These are phyloP conservation scores for Vanessa tameamea DNA, from an alignment of 1,140 invertebrate species.

Conservation along the genomic window DNA sequence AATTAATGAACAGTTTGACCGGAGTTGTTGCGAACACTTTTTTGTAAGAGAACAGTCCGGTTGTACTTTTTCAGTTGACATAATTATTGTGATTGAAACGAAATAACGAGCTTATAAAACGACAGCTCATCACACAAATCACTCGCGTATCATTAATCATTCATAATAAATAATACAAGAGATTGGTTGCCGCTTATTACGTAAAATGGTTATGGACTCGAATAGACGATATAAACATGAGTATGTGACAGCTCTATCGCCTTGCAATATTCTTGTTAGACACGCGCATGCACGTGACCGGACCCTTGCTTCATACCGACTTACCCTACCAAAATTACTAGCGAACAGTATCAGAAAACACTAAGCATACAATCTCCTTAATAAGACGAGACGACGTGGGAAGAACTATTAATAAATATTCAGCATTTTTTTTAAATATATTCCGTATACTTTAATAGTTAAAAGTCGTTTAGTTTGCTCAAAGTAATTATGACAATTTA, in stretches of 20 bases:
- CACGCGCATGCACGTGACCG: constrained; percentile 37
- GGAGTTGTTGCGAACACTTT: constrained; percentile 31
- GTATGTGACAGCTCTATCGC: constrained; percentile 21
- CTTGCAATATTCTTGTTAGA: constrained; percentile 13
- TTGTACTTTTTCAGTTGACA: constrained; percentile 20
- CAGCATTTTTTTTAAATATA: neutral
- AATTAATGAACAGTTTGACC: constrained; percentile 60
- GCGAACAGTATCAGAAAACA: neutral
- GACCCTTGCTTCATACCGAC: constrained; percentile 5
- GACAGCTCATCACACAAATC: neutral
- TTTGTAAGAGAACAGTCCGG: constrained; percentile 13
- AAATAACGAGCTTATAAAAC: constrained; percentile 2
- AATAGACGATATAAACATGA: constrained; percentile 40
- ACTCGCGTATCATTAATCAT: neutral
- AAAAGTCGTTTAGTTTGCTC: too few relatives aligned
- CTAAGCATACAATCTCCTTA: neutral
- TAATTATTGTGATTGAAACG: neutral
- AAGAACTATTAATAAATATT: neutral
- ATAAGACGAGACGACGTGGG: neutral
- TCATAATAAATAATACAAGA: too few relatives aligned
- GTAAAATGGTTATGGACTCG: neutral
- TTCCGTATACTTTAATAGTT: too few relatives aligned
- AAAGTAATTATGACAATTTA: too few relatives aligned
- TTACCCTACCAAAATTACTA: neutral
- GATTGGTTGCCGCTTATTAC: too few relatives aligned